phyloP scores from a whole-genome alignment of 2,888 invertebrate species.

The Cynaeus angustus region DNA sequence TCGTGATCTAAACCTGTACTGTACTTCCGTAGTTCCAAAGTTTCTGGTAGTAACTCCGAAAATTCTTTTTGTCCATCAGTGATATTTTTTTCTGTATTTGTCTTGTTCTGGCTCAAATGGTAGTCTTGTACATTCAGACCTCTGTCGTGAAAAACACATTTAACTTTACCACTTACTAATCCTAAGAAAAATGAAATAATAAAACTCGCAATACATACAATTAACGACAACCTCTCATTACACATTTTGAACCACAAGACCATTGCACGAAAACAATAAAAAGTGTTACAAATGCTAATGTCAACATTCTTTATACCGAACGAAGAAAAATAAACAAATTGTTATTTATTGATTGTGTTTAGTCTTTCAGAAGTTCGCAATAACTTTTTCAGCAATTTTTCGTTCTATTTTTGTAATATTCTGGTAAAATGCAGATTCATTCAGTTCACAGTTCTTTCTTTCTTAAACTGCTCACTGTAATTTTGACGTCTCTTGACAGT shows the following conservation, averaged over 20 bases:
- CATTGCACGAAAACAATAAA: neutral
- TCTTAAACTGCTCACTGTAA: too few species aligned
- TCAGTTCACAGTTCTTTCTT: too few species aligned
- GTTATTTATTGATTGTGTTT: too few species aligned
- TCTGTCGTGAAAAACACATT: slow-evolving; percentile 26
- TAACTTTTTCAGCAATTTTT: too few species aligned
- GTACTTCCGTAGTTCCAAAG: slow-evolving; percentile 14
- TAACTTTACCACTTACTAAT: slow-evolving; percentile 12
- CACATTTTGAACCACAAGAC: slow-evolving; percentile 13
- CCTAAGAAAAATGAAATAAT: neutral
- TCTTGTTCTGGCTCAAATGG: neutral
- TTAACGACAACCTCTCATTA: slow-evolving; percentile 5
- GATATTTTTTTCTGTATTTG: neutral
- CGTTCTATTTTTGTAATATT: too few species aligned
- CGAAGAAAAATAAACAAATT: too few species aligned
- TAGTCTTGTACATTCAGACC: neutral
- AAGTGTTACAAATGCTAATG: neutral
- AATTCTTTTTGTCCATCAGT: neutral
- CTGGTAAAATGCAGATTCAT: too few species aligned
- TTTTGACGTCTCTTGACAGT: too few species aligned
- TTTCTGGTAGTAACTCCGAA: too few species aligned
- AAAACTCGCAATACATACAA: neutral
- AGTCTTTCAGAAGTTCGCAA: too few species aligned
- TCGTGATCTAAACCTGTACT: slow-evolving; percentile 78
- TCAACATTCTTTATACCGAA: too few species aligned